A percentile compares a stretch with the other conserved stretches of the same genome.
These are phyloP conservation scores for Drosophila neonasuta DNA, from an alignment of 2,888 invertebrate species.

Conservation along the genomic window DNA sequence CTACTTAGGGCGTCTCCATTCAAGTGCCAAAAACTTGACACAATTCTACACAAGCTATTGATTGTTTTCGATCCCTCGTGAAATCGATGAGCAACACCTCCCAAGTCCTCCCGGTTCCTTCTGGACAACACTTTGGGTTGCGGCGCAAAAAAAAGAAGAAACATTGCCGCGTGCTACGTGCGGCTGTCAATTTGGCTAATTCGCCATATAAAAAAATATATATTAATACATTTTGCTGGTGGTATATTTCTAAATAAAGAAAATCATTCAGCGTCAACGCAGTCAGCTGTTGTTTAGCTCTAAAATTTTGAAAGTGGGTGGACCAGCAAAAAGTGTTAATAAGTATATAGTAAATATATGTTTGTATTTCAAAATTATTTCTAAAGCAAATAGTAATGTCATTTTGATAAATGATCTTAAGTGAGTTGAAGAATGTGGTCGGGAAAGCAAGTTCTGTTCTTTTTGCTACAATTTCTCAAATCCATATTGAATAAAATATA, in stretches of 20 bases:
- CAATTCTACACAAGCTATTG: slow-evolving; percentile 32
- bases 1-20: slow-evolving; percentile 31
- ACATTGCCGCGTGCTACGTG: slow-evolving; percentile 30
- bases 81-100: slow-evolving; percentile 32
- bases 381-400: slow-evolving; percentile 1
- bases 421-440: slow-evolving; percentile 3
- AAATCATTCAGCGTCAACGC: slow-evolving; percentile 42
- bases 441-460: neutral
- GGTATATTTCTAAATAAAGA: slow-evolving; percentile 61
- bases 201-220: slow-evolving; percentile 50
- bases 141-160: slow-evolving; percentile 16
- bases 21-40: slow-evolving; percentile 11
- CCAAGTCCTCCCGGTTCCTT: slow-evolving; percentile 10
- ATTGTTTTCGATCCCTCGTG: slow-evolving; percentile 23
- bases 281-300: slow-evolving; percentile 62
- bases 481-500: neutral
- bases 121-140: neutral
- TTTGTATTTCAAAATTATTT: neutral
- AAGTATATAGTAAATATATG: slow-evolving; percentile 3
- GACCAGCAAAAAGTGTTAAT: slow-evolving; percentile 14
- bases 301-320: slow-evolving; percentile 42
- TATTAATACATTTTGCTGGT: slow-evolving; percentile 40
- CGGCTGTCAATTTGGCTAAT: slow-evolving; percentile 52
- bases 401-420: slow-evolving; percentile 12
- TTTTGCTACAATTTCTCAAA: neutral